Percentiles rank a stretch among this genome's conserved stretches.
These are phyloP conservation scores for Onychostruthus taczanowskii DNA, from an alignment of 2,113 vertebrate genomes.

Conservation along the genomic window DNA sequence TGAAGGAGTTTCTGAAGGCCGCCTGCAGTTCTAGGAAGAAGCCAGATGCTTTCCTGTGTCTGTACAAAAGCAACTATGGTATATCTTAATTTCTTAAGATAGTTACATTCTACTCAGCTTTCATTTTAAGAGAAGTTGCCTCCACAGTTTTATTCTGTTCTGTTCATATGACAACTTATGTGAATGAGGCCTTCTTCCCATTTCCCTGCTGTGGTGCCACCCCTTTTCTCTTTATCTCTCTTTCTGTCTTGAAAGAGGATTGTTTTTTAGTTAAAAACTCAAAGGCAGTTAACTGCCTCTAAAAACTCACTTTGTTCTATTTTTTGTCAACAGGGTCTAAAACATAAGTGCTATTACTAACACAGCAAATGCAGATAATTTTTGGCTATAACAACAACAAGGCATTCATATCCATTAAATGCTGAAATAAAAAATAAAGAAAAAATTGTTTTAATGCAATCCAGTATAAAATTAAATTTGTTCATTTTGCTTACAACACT, in stretches of 20 bases:
- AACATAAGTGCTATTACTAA: background rate
- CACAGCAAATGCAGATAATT: background rate
- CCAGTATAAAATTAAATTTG: background rate
- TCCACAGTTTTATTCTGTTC: background rate
- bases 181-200: background rate
- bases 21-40: background rate
- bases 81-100: background rate
- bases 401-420: background rate
- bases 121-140: background rate
- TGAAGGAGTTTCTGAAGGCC: background rate
- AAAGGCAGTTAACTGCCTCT: background rate
- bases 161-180: background rate
- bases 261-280: background rate
- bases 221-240: background rate
- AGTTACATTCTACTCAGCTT: background rate
- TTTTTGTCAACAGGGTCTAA: background rate
- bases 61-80: background rate
- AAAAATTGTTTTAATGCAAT: background rate
- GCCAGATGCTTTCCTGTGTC: background rate
- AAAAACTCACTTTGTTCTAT: background rate
- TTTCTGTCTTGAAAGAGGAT: background rate
- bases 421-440: background rate
- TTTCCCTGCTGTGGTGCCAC: background rate
- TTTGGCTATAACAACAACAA: background rate
- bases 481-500: background rate